Conservation (phyloP, 1,140 invertebrate species). For the Gyrodactylus salaris region DNA sequence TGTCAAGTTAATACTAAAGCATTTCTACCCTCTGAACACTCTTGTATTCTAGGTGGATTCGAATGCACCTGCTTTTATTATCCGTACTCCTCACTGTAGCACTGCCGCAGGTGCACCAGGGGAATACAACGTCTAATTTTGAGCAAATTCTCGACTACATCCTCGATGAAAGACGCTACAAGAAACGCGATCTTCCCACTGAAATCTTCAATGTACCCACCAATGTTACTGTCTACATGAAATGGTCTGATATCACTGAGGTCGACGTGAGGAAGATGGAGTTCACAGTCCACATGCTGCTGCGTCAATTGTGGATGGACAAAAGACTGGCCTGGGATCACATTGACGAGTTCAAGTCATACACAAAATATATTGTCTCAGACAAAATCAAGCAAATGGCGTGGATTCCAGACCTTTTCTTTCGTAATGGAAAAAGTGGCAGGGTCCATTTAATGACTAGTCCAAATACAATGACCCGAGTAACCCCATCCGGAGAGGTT, state of each 20-base stretch:
- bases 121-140: too few relatives aligned
- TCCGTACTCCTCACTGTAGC: too few relatives aligned
- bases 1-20: too few relatives aligned
- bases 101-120: too few relatives aligned
- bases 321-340: slow-evolving; percentile 2
- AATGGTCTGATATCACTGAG: background rate
- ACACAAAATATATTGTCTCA: background rate
- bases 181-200: background rate
- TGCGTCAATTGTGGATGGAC: slow-evolving; percentile 4
- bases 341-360: background rate
- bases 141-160: background rate
- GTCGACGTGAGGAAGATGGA: slow-evolving; percentile 6
- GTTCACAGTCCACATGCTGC: background rate
- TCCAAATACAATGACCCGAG: slow-evolving; percentile 7
- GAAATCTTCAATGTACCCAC: background rate
- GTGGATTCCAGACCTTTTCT: slow-evolving; percentile 9
- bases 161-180: background rate
- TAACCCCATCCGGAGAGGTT: slow-evolving; percentile 1
- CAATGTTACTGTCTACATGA: slow-evolving; percentile 1
- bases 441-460: slow-evolving; percentile 7
- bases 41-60: too few relatives aligned
- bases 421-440: slow-evolving; percentile 9
- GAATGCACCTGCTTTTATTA: too few relatives aligned
- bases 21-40: too few relatives aligned
- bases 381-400: background rate